These are phyloP conservation scores for Rostratula benghalensis DNA, from an alignment of 2,113 vertebrate species.

Conservation along the genomic window DNA sequence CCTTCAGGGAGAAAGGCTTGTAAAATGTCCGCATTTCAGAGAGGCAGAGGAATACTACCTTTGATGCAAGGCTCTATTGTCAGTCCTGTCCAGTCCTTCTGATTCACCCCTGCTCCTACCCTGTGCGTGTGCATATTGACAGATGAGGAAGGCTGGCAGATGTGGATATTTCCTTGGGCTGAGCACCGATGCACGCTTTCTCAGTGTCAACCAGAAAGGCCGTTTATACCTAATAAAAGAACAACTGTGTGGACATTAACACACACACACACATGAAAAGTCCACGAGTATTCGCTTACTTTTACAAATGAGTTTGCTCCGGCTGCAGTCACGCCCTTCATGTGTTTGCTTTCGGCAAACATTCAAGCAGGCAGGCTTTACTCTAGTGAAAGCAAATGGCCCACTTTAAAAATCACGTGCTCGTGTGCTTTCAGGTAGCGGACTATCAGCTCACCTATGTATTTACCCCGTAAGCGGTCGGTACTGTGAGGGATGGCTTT, in stretches of 20 bases:
- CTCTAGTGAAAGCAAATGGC: background rate
- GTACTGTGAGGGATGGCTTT: background rate
- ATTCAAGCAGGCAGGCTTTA: background rate
- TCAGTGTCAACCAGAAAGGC: slow-evolving; percentile 2
- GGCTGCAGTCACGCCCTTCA: background rate
- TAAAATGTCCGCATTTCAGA: slow-evolving; percentile 21
- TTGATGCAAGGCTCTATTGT: slow-evolving; percentile 27
- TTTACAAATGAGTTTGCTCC: slow-evolving; percentile 51
- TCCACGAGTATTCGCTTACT: slow-evolving; percentile 31
- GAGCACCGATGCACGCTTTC: background rate
- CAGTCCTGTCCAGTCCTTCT: background rate
- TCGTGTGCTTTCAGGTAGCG: background rate
- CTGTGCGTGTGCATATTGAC: background rate
- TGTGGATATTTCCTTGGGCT: background rate
- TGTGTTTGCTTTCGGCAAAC: slow-evolving; percentile 54
- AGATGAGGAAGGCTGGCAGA: background rate
- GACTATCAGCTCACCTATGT: background rate
- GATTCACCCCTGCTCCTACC: background rate
- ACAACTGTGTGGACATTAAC: background rate
- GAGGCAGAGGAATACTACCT: slow-evolving; percentile 9
- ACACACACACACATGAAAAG: background rate
- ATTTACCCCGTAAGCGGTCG: background rate
- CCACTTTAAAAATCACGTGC: background rate
- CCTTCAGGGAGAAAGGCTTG: slow-evolving; percentile 53
- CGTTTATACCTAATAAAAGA: slow-evolving; percentile 7